A percentile compares a stretch with the other conserved stretches of the same genome.
Conservation (phyloP, 1,140 invertebrate species). For the Belonocnema kinseyi region DNA sequence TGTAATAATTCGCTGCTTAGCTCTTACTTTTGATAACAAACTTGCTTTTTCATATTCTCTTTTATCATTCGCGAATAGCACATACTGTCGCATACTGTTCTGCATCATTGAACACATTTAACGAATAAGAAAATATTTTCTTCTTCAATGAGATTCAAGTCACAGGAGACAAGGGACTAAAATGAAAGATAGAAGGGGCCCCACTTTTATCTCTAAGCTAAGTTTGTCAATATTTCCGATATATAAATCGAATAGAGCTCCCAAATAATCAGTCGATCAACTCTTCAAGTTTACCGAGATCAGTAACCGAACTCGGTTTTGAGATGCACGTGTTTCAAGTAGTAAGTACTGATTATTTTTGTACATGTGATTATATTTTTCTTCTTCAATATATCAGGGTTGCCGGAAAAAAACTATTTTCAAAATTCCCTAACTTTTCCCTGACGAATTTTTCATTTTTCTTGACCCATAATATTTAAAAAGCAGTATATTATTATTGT, state of each 20-base stretch:
- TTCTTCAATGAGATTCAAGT: constrained; percentile 7
- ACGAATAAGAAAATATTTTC: constrained; percentile 15
- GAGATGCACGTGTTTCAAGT: neutral
- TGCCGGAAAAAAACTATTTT: too few relatives aligned
- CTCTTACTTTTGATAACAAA: neutral
- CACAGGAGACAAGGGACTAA: neutral
- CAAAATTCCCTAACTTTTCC: too few relatives aligned
- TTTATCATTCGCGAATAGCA: constrained; percentile 1
- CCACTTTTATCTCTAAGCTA: constrained; percentile 4
- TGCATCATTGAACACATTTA: neutral
- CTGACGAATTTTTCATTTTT: too few relatives aligned
- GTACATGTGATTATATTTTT: neutral
- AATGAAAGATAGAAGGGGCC: neutral
- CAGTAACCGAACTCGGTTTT: neutral
- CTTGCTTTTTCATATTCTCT: constrained; percentile 7
- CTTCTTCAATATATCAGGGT: too few relatives aligned
- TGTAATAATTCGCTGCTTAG: neutral
- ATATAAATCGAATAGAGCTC: constrained; percentile 2
- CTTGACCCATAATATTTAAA: too few relatives aligned
- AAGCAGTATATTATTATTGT: too few relatives aligned
- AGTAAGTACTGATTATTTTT: neutral
- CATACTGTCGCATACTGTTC: neutral
- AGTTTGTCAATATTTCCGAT: constrained; percentile 21
- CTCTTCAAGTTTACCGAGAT: neutral
- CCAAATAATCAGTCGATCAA: constrained; percentile 2